Evolutionary conservation across 2,797 vertebrate genomes (phyloP).

Genomic region (Ciconia nigra): DNA sequence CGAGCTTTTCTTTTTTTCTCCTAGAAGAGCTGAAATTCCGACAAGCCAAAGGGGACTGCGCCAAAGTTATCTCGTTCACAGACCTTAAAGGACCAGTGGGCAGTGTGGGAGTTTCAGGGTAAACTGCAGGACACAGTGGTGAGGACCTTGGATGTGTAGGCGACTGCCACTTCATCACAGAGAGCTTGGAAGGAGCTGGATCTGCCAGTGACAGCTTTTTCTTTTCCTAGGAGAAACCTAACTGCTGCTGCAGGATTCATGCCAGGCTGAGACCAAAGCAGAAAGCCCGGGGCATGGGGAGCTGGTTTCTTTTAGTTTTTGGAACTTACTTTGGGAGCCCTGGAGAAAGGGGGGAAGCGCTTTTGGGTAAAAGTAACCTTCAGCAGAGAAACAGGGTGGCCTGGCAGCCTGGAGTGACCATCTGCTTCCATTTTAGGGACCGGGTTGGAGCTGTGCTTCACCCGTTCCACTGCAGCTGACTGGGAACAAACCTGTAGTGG

Average conservation of each 20-base stretch:
- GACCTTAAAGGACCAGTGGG: not conserved
- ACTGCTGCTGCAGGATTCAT: not conserved
- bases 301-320: not conserved
- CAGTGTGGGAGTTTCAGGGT: not conserved
- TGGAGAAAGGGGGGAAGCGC: not conserved
- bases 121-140: not conserved
- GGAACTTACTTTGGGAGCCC: not conserved
- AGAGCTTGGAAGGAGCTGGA: not conserved
- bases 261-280: not conserved
- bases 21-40: not conserved
- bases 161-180: not conserved
- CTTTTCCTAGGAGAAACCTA: not conserved
- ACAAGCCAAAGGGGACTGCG: not conserved
- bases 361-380: not conserved
- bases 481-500: not conserved
- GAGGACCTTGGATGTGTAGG: not conserved
- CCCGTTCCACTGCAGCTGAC: not conserved
- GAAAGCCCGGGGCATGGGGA: not conserved
- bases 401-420: not conserved
- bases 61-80: not conserved
- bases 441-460: not conserved
- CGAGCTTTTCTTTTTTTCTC: not conserved
- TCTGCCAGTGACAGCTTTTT: not conserved
- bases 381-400: not conserved
- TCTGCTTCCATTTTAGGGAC: not conserved